Base-by-base conservation (phyloP, 2,888 invertebrate genomes). In the Prenolepis imparis region DNA sequence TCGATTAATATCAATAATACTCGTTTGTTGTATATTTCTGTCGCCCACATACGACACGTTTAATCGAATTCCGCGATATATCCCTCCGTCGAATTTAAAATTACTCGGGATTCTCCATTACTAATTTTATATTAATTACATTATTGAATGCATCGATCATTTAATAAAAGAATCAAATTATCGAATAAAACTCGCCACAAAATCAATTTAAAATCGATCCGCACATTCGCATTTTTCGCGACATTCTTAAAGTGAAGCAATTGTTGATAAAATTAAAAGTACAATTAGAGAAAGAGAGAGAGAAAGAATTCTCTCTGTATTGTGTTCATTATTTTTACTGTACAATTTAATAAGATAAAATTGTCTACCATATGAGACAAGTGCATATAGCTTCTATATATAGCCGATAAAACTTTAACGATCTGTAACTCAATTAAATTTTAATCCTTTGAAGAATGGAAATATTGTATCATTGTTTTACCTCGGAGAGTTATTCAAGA, bases 1-100 rank as follows among this genome's bases (percentile, higher is more conserved):
- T 70, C 44, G 44, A 78, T 78, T 72, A 48, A 36, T 78, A 78
- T 70, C 78, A 57, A 72, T 80, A 80, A 80, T 36, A 80, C 8
- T 73, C 44, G n/a, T 57, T 57, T 59, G 36, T 72, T 80, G 18
- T 24, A 18, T 44, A 72, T 72, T 80, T 44, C 44, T 41, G 41
- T 36, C 39, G 39, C n/a, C 44, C 41, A 41, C 72, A 21, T 28
- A 70, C 18, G 32, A 21, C 1, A 12, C 15, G 21, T 78, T 78
- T 72, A 59, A 78, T 59, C 59, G 44, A 61, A 78, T 78, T 78
- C 12, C 70, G 24, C 59, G 72, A 68, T 57, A 68, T 57, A 78
- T 59, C 18, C 32, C 1, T 15, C 32, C 9, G 24, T 32, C 72
- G 36, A 61, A 48, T 59, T 44, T 48, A 36, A 80, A 80, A 80